phyloP scores from a whole-genome alignment of 2,113 vertebrate species.

The Pardalotus punctatus region DNA sequence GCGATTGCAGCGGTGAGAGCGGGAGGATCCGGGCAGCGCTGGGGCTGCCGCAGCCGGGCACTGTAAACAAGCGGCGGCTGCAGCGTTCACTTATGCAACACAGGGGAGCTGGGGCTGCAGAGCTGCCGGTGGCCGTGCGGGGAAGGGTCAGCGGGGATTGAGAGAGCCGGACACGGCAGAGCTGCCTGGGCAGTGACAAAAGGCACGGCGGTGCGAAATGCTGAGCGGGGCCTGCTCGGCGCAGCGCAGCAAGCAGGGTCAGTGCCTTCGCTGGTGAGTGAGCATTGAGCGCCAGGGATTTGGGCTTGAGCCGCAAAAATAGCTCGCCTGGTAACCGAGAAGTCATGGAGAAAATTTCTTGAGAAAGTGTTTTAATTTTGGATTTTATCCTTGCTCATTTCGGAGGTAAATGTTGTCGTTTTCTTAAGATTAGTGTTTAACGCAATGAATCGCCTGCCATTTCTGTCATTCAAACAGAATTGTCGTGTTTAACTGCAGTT shows the following conservation, averaged over 20 bases:
- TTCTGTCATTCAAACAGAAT: neutral
- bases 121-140: rapidly evolving
- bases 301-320: neutral
- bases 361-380: rapidly evolving
- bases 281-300: rapidly evolving
- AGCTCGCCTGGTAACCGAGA: neutral
- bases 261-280: neutral
- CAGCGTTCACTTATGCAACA: neutral
- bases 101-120: neutral
- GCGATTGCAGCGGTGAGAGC: no score
- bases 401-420: neutral
- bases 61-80: neutral
- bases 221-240: neutral
- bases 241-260: rapidly evolving
- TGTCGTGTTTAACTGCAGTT: neutral
- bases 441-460: neutral
- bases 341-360: rapidly evolving
- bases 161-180: rapidly evolving
- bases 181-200: rapidly evolving
- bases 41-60: neutral
- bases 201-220: neutral
- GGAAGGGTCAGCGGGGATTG: rapidly evolving
- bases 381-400: neutral
- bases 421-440: rapidly evolving
- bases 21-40: rapidly evolving